Conservation (phyloP, 2,888 invertebrate genomes). For the Heliconius erato region DNA sequence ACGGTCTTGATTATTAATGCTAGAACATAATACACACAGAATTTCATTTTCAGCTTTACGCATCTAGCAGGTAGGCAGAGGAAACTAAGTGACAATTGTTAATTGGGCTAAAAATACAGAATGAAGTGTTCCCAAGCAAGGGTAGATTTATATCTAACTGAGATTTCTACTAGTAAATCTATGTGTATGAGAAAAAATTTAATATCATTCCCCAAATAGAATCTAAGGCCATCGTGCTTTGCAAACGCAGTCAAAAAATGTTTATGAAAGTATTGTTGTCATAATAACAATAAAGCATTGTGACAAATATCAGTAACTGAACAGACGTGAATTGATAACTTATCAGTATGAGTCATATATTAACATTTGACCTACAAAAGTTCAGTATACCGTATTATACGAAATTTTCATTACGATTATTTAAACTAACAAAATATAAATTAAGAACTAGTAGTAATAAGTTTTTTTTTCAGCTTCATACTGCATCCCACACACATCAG, state of each 20-base stretch:
- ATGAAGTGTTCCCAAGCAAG: not conserved
- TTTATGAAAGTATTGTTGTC: not conserved
- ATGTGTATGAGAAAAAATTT: not conserved
- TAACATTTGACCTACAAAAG: constrained; percentile 27
- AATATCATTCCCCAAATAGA: not conserved
- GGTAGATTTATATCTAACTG: too few relatives aligned
- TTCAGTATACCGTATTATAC: constrained; percentile 31
- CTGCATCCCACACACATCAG: too few relatives aligned
- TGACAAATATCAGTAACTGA: not conserved
- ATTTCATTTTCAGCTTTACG: too few relatives aligned
- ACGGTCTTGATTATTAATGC: not conserved
- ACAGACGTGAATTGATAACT: constrained; percentile 28
- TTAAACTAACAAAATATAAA: not conserved
- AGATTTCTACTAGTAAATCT: too few relatives aligned
- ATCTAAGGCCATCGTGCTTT: not conserved
- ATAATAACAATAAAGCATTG: constrained; percentile 1
- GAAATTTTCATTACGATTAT: constrained; percentile 28
- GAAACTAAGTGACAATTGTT: too few relatives aligned
- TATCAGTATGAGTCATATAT: constrained; percentile 41
- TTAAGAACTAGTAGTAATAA: not conserved
- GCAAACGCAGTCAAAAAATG: not conserved
- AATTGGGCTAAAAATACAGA: too few relatives aligned
- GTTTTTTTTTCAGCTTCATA: too few relatives aligned
- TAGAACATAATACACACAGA: not conserved
- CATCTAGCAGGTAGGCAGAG: not conserved